A percentile compares a stretch with the other conserved stretches of the same genome.
phyloP scores from a whole-genome alignment of 2,888 invertebrate genomes.

The Noctua janthe region DNA sequence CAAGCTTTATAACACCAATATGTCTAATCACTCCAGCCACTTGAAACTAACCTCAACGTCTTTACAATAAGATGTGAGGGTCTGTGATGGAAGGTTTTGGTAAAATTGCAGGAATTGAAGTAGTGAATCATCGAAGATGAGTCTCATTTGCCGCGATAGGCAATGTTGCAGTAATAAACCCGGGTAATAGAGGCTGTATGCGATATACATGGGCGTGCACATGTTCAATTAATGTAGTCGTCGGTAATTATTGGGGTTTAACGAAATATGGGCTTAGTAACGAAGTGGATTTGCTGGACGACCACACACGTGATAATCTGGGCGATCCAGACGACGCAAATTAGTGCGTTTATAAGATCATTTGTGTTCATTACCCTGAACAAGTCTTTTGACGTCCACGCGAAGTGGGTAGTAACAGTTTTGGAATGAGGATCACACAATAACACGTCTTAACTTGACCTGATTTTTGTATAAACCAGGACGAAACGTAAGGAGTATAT shows the following conservation, averaged over 20 bases:
- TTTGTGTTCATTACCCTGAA: slow-evolving; percentile 23
- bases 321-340: slow-evolving; percentile 20
- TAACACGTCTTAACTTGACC: neutral
- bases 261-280: slow-evolving; percentile 26
- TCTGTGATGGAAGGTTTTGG: neutral
- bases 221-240: slow-evolving; percentile 43
- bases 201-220: slow-evolving; percentile 47
- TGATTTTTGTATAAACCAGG: neutral
- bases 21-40: slow-evolving; percentile 38
- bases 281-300: slow-evolving; percentile 18
- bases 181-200: slow-evolving; percentile 48
- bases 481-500: neutral
- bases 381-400: neutral
- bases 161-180: slow-evolving; percentile 62
- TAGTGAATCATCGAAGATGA: slow-evolving; percentile 64
- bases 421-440: neutral
- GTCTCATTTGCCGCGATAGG: slow-evolving; percentile 63
- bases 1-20: slow-evolving; percentile 66
- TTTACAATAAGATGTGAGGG: slow-evolving; percentile 9
- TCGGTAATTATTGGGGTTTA: slow-evolving; percentile 49
- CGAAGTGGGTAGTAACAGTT: neutral
- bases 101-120: slow-evolving; percentile 43
- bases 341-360: slow-evolving; percentile 23
- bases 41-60: slow-evolving; percentile 31
- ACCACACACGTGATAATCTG: slow-evolving; percentile 25